Evolutionary conservation across 37 sponge, comb jelly and placozoan genomes (phyloP), one percentile per base, ranked within the genome.

Genomic region (Geodia barretti): DNA sequence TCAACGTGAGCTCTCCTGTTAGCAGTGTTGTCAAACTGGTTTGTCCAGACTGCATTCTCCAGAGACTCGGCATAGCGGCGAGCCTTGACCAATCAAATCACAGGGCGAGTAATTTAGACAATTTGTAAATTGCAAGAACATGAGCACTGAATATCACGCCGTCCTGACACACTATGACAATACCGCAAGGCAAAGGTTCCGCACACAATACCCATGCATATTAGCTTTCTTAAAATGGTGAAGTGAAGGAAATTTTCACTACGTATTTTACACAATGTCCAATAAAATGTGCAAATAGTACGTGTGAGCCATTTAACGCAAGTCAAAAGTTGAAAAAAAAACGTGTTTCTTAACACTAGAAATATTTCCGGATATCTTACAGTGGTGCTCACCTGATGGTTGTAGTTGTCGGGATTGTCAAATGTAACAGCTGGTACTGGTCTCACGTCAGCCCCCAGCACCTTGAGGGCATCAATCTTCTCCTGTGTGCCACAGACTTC

Each of bases 1-100:
- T 91, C 92, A 33, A 85, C 36, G 70, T 94, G 95, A 20, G 92
- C 95, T 34, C 66, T 39, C 68, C 95, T 62, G 68, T 94, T 94
- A 14, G 95, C 92, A 21, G 86, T 82, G 62, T 91, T 94, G 75
- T 94, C 95, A 91, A 94, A 94, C 95, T 94, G 95, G 80, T 91
- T 88, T 23, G 95, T 94, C 95, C 95, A 94, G 11, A 94, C 82
- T 23, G 95, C 92, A 91, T 94, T 94, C 24, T 79, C 72, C 26
- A 91, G 64, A 8, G 73, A 37, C 40, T 91, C 86, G 26, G 95
- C 89, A 88, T 78, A 88, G 36, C 86, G 60, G 25, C 66, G 72
- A 0, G 95, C 95, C 95, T 94, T n/a, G n/a, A n/a, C n/a, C n/a
- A n/a, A n/a, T n/a, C n/a, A n/a, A n/a, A n/a, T n/a, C n/a, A n/a